Percentiles rank a stretch among this genome's conserved stretches.
Evolutionary conservation across 2,113 vertebrate species (phyloP).

Genomic region (Glaucomys volans): DNA sequence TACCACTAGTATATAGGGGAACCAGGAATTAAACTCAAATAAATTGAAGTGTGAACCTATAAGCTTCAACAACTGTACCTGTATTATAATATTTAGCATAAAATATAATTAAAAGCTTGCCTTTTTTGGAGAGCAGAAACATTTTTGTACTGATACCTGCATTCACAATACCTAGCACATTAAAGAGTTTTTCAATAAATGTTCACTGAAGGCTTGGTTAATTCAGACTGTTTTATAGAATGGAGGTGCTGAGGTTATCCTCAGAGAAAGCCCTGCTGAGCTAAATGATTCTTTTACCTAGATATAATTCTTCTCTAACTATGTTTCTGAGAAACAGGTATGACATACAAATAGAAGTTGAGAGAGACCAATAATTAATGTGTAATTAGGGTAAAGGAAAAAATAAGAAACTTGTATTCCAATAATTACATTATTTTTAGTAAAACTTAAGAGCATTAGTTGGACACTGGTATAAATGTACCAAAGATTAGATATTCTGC

Average conservation of each 20-base stretch:
- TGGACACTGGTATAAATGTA: background rate
- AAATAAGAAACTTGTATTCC: background rate
- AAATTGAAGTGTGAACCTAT: background rate
- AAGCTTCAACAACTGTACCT: background rate
- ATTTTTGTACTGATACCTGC: background rate
- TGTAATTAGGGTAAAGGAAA: background rate
- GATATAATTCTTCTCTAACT: background rate
- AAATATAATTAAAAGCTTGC: background rate
- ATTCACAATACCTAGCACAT: background rate
- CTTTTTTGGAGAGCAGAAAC: background rate
- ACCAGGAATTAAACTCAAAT: background rate
- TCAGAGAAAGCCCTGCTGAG: background rate
- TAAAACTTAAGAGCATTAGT: slow-evolving; percentile 12
- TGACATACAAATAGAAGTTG: background rate
- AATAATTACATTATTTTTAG: background rate
- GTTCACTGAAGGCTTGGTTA: background rate
- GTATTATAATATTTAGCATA: background rate
- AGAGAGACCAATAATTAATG: background rate
- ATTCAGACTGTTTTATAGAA: background rate
- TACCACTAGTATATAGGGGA: background rate
- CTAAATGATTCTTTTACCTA: background rate
- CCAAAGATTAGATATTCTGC: background rate
- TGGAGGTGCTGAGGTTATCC: background rate
- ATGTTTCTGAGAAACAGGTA: background rate
- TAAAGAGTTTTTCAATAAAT: background rate